phyloP scores from a whole-genome alignment of 2,888 invertebrate species.

The Allygus modestus region DNA sequence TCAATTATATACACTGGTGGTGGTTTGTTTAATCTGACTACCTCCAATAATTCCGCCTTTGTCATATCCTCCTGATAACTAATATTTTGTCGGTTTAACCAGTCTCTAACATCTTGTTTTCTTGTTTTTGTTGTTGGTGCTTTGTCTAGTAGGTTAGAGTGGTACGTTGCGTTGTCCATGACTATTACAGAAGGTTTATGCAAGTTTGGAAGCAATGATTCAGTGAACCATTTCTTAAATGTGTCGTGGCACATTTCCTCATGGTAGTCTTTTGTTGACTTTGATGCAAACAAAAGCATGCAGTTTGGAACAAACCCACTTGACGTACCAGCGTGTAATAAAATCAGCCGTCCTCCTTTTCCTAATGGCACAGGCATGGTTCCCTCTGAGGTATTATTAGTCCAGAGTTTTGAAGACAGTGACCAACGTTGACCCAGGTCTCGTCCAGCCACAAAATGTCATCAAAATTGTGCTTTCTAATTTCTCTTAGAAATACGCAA shows the following conservation, averaged over 20 bases:
- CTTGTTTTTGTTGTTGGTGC: constrained; percentile 13
- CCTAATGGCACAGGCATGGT: constrained; percentile 34
- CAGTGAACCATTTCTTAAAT: constrained; percentile 40
- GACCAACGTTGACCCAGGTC: constrained; percentile 48
- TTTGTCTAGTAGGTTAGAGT: constrained; percentile 26
- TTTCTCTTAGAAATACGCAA: constrained; percentile 38
- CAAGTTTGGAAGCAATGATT: constrained; percentile 39
- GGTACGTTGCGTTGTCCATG: constrained; percentile 15
- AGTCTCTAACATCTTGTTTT: background rate
- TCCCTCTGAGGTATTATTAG: constrained; percentile 1
- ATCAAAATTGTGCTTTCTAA: constrained; percentile 13
- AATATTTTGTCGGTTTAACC: constrained; percentile 8
- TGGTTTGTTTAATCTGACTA: constrained; percentile 16
- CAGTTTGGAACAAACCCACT: constrained; percentile 32
- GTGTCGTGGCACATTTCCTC: constrained; percentile 48
- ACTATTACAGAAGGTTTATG: background rate
- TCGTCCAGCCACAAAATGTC: constrained; percentile 47
- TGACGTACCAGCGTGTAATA: constrained; percentile 46
- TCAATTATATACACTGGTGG: constrained; percentile 25
- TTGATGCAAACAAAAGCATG: constrained; percentile 26
- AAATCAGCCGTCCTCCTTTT: constrained; percentile 45
- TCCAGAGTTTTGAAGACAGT: constrained; percentile 11
- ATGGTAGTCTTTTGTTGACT: constrained; percentile 47
- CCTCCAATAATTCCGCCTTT: constrained; percentile 25
- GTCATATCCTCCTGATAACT: constrained; percentile 9